Evolutionary conservation across 2,888 invertebrate species (phyloP).

Genomic region (Patella caerulea): DNA sequence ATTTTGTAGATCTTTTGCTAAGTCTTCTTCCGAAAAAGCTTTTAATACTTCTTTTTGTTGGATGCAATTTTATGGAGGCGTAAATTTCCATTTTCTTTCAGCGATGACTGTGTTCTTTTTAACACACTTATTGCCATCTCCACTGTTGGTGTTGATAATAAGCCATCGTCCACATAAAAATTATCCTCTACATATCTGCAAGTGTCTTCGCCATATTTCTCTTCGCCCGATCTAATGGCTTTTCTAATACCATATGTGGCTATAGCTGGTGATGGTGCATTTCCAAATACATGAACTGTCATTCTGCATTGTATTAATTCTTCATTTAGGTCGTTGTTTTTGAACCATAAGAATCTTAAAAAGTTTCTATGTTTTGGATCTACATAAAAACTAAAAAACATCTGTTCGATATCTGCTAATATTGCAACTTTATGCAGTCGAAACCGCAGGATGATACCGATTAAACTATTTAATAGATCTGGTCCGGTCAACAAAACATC

Average conservation of each 20-base stretch:
- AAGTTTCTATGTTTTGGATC: not conserved
- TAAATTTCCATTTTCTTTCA: slow-evolving; percentile 28
- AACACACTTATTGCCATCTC: slow-evolving; percentile 21
- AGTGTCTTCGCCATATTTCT: slow-evolving; percentile 9
- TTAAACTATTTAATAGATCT: not conserved
- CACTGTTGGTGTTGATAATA: slow-evolving; percentile 22
- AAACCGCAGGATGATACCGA: not conserved
- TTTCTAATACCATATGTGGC: not conserved
- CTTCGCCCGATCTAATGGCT: too few species aligned
- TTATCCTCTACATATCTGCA: slow-evolving; percentile 25
- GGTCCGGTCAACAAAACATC: not conserved
- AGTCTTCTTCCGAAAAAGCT: slow-evolving; percentile 26
- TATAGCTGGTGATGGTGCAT: not conserved
- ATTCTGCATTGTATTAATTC: not conserved
- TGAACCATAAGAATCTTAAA: not conserved
- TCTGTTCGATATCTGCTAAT: not conserved
- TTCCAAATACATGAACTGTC: not conserved
- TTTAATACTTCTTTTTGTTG: slow-evolving; percentile 22
- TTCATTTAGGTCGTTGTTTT: not conserved
- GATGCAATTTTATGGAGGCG: slow-evolving; percentile 34
- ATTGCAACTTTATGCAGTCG: not conserved
- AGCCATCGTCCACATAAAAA: slow-evolving; percentile 41
- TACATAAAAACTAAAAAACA: not conserved
- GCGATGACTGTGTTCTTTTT: slow-evolving; percentile 26
- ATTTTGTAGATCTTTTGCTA: slow-evolving; percentile 20